phyloP scores from a whole-genome alignment of 2,113 vertebrate species.

The Aspidoscelis tigris region DNA sequence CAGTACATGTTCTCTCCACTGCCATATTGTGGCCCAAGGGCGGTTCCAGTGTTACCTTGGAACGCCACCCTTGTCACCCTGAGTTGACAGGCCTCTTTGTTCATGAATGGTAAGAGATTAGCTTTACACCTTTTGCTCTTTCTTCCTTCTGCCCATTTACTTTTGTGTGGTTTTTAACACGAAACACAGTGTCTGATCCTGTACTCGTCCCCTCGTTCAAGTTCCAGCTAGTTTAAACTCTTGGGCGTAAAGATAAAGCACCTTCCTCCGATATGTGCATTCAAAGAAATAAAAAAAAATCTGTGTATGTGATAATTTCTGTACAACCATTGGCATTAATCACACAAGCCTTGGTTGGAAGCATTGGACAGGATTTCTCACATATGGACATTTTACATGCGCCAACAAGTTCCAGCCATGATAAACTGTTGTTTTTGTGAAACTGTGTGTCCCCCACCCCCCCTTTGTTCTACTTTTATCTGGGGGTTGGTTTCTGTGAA shows the following conservation, averaged over 20 bases:
- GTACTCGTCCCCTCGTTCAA: not conserved
- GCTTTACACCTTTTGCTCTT: conserved; percentile 45
- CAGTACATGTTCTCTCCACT: conserved; percentile 61
- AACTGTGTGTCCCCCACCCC: conserved; percentile 5
- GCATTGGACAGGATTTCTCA: no score
- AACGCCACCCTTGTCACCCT: conserved; percentile 63
- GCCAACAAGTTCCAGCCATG: not conserved
- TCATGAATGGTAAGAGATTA: conserved; percentile 76
- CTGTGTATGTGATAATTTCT: no score
- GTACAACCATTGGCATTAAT: no score
- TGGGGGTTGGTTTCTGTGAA: conserved; percentile 38
- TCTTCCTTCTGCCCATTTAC: conserved; percentile 53
- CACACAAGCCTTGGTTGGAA: no score
- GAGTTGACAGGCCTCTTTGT: conserved; percentile 65
- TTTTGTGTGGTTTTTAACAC: conserved; percentile 26
- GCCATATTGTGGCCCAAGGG: conserved; percentile 59
- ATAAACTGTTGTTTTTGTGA: no score
- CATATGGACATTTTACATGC: not conserved
- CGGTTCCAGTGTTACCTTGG: conserved; percentile 62
- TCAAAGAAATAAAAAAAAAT: no score
- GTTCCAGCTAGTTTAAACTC: no score
- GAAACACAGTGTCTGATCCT: not conserved
- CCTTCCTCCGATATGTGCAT: no score
- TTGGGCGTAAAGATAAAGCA: not conserved
- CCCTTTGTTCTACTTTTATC: not conserved